phyloP scores from a whole-genome alignment of 2,113 vertebrate genomes.

The Notothenia rossii region DNA sequence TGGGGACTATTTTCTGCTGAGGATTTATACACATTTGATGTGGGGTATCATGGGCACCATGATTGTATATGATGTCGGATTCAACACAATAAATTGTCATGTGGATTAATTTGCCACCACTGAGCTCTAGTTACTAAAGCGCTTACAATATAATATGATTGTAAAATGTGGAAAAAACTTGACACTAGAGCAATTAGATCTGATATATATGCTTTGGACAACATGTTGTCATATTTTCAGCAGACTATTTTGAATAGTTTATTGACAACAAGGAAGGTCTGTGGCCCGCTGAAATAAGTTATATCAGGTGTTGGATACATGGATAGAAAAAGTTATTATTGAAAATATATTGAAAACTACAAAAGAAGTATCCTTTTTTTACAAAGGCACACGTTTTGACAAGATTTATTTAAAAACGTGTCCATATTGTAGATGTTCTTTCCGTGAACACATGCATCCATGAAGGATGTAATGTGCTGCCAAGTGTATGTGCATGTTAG shows the following conservation, averaged over 20 bases:
- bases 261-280: neutral
- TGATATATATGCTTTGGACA: neutral
- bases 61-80: neutral
- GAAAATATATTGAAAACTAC: too few relatives aligned
- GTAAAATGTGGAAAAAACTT: neutral
- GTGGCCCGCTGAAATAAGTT: neutral
- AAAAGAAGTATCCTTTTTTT: too few relatives aligned
- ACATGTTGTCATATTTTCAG: too few relatives aligned
- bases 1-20: conserved; percentile 1
- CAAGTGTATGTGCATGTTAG: conserved; percentile 44
- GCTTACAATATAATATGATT: neutral
- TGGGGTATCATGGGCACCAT: neutral
- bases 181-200: neutral
- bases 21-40: neutral
- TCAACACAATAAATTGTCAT: neutral
- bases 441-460: conserved; percentile 3
- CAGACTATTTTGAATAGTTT: neutral
- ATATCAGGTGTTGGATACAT: neutral
- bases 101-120: neutral
- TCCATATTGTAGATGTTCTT: conserved; percentile 6
- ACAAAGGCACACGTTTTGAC: neutral
- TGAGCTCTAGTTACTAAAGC: neutral
- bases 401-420: neutral
- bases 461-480: conserved; percentile 14
- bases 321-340: too few relatives aligned